Evolutionary conservation across 2,113 vertebrate genomes (phyloP), one percentile per base, ranked within the genome.

Genomic region (Neopipo cinnamomea): DNA sequence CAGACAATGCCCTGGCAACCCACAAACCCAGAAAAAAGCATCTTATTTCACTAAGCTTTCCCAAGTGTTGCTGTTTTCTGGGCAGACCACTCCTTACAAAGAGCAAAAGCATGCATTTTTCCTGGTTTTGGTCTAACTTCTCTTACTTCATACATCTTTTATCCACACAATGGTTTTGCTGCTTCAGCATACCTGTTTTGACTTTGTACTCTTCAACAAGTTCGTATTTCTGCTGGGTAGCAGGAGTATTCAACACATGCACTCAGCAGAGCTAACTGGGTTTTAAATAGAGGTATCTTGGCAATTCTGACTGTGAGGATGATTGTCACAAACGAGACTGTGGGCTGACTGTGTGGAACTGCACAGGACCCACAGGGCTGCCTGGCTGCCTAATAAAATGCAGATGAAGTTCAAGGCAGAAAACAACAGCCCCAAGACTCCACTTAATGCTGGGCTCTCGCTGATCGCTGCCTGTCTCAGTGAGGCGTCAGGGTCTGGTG

Each of bases 1-100:
- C 90, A 50, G 82, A 96, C 90, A 97, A 93, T 85, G 53, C 67
- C 71, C 85, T 89, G 85, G 80, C 83, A 95, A 62, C 11, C 42
- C 83, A 65, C 55, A 87, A 84, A 89, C 27, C 16, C 89, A 74
- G 50, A 67, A 80, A 81, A 88, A 87, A 25, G 24, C 21, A 18
- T 73, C 58, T 82, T 25, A 35, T 72, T 68, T 55, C 68, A 74
- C 39, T 13, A 56, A 93, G 83, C 68, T 84, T 90, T 37, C 85
- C 76, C 82, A 88, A 63, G 82, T 4, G 0, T 5, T 61, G 67
- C 71, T 93, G 85, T 59, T 76, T 81, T 84, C 72, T 67, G 75
- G 68, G 88, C 13, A 65, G 83, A 86, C 30, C 50, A 7, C 82
- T 94, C 73, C 61, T 77, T 74, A 86, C 8, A 0, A 83, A 73